Conservation (phyloP, 1,140 invertebrate genomes). For the Bombus terrestris region DNA sequence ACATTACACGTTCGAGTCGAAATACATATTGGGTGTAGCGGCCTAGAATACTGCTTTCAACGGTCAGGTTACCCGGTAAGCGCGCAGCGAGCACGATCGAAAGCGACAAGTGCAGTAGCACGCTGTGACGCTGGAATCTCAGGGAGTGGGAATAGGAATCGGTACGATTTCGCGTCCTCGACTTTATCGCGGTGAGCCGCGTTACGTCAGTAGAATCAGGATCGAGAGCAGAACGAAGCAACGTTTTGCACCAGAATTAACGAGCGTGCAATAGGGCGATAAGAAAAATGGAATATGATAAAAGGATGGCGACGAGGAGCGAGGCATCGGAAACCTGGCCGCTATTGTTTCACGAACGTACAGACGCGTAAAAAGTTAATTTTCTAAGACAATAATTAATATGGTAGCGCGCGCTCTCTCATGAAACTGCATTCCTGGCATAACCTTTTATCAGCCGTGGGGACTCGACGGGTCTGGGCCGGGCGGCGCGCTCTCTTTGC, state of each 20-base stretch:
- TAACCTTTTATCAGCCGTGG: conserved; percentile 73
- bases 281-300: too few relatives aligned
- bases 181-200: conserved; percentile 19
- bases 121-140: conserved; percentile 58
- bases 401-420: conserved; percentile 60
- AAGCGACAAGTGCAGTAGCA: conserved; percentile 64
- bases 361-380: conserved; percentile 34
- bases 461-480: conserved; percentile 61
- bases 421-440: conserved; percentile 73
- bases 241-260: neutral
- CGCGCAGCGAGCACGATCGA: conserved; percentile 49
- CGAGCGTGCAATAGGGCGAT: too few relatives aligned
- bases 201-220: conserved; percentile 2
- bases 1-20: conserved; percentile 14
- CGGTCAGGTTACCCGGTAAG: conserved; percentile 65
- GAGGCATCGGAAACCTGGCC: too few relatives aligned
- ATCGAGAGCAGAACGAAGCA: neutral
- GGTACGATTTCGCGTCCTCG: conserved; percentile 38
- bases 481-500: conserved; percentile 46
- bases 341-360: too few relatives aligned
- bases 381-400: conserved; percentile 65
- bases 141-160: conserved; percentile 37
- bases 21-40: conserved; percentile 65
- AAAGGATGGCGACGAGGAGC: too few relatives aligned
- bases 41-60: conserved; percentile 76